These are phyloP conservation scores for Caenorhabditis macrosperma DNA, from an alignment of 2,888 invertebrate genomes.

Conservation along the genomic window DNA sequence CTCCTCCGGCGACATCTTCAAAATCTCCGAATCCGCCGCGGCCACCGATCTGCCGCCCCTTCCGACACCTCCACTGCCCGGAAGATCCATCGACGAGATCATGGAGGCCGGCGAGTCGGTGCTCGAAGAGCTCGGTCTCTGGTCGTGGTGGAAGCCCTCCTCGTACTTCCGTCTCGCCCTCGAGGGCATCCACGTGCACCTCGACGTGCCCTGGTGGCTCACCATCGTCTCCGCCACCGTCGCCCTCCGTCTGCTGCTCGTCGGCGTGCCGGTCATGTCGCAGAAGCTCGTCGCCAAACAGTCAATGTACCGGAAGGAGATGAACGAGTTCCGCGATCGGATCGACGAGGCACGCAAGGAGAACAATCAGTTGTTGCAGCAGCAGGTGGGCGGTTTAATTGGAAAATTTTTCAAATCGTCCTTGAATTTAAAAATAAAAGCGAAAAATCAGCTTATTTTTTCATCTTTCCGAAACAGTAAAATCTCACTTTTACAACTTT, in stretches of 20 bases:
- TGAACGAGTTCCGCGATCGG: constrained; percentile 88
- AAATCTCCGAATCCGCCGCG: constrained; percentile 30
- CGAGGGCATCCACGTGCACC: constrained; percentile 89
- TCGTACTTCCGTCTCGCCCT: constrained; percentile 89
- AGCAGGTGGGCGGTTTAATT: neutral
- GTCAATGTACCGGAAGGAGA: constrained; percentile 90
- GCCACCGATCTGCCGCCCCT: constrained; percentile 57
- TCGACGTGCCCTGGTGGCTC: constrained; percentile 94
- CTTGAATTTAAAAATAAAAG: too few species aligned
- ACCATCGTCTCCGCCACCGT: constrained; percentile 89
- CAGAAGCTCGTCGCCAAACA: constrained; percentile 86
- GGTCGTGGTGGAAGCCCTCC: constrained; percentile 86
- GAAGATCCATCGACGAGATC: constrained; percentile 57
- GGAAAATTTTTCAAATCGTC: too few species aligned
- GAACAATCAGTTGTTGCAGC: constrained; percentile 72
- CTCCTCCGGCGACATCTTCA: constrained; percentile 64
- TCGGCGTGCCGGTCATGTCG: constrained; percentile 89
- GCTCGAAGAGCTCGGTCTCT: constrained; percentile 75
- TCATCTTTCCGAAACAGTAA: too few species aligned
- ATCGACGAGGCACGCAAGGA: constrained; percentile 88
- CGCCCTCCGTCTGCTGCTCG: constrained; percentile 86
- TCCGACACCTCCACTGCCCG: constrained; percentile 62
- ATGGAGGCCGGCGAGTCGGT: constrained; percentile 68
- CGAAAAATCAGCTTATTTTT: too few species aligned
- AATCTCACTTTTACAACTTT: too few species aligned